Conservation (phyloP, 2,113 vertebrate genomes). For the Promerops cafer region DNA sequence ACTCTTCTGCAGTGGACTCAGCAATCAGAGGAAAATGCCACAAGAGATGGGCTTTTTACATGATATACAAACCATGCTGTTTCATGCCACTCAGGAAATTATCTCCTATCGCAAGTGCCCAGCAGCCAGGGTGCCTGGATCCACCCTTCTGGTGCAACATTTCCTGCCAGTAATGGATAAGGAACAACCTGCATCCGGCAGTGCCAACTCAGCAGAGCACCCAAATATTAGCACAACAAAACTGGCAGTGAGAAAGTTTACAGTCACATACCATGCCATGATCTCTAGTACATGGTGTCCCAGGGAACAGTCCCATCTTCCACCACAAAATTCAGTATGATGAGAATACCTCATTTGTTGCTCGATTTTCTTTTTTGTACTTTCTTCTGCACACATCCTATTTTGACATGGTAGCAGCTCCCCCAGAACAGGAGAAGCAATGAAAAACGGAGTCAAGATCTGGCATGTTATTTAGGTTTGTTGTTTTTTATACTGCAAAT, state of each 20-base stretch:
- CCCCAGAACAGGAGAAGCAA: neutral
- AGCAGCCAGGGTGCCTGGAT: neutral
- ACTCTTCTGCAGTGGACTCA: conserved; percentile 41
- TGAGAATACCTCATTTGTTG: neutral
- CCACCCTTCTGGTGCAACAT: conserved; percentile 7
- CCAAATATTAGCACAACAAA: neutral
- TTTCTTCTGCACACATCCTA: neutral
- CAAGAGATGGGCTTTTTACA: neutral
- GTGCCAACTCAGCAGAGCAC: conserved; percentile 31
- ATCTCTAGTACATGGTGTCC: neutral
- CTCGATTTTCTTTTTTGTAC: neutral
- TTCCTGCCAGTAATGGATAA: conserved; percentile 35
- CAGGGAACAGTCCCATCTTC: neutral
- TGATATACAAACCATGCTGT: neutral
- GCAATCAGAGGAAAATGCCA: conserved; percentile 10
- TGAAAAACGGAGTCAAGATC: neutral
- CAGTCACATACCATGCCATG: neutral
- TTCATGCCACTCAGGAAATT: neutral
- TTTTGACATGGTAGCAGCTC: conserved; percentile 16
- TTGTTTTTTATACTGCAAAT: neutral
- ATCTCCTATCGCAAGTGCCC: conserved; percentile 1
- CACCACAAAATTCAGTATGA: neutral
- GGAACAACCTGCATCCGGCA: conserved; percentile 38
- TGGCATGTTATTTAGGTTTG: neutral
- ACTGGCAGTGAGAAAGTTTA: neutral